A percentile compares a stretch with the other conserved stretches of the same genome.
Evolutionary conservation across 2,797 vertebrate genomes (phyloP).

Genomic region (Xenopus petersii): DNA sequence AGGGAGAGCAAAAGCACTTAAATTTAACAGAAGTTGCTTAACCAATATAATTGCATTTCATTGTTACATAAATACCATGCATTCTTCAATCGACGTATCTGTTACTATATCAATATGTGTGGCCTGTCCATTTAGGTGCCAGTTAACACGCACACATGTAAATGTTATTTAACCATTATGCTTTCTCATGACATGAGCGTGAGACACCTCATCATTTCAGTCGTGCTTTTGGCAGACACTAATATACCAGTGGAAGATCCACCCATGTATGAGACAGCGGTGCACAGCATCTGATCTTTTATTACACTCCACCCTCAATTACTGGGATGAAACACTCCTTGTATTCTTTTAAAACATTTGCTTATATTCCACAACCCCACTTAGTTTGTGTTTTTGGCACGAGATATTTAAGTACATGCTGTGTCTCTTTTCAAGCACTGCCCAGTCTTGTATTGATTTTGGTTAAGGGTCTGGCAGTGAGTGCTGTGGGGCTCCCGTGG

Average conservation of each 20-base stretch:
- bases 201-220: too few relatives aligned
- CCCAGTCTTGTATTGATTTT: slow-evolving; percentile 15
- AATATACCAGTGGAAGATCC: not conserved
- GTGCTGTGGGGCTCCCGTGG: slow-evolving; percentile 36
- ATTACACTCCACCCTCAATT: slow-evolving; percentile 5
- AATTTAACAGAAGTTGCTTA: slow-evolving; percentile 6
- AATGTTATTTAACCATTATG: slow-evolving; percentile 5
- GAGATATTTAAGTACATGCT: slow-evolving; percentile 27
- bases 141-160: not conserved
- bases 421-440: slow-evolving; percentile 10
- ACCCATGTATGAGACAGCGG: slow-evolving; percentile 10
- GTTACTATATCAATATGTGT: not conserved
- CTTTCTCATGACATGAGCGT: not conserved
- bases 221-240: slow-evolving; percentile 4
- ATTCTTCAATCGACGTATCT: slow-evolving; percentile 7
- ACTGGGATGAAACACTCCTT: not conserved
- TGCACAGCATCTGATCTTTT: slow-evolving; percentile 2
- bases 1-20: slow-evolving; percentile 28
- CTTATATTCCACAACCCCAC: slow-evolving; percentile 7
- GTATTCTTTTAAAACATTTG: slow-evolving; percentile 2
- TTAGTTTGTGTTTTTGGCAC: slow-evolving; percentile 38
- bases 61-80: slow-evolving; percentile 23
- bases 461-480: slow-evolving; percentile 42
- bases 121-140: slow-evolving; percentile 11
- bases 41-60: slow-evolving; percentile 37